These are phyloP conservation scores for Catagonus wagneri DNA, from an alignment of 2,113 vertebrate species.

Conservation along the genomic window DNA sequence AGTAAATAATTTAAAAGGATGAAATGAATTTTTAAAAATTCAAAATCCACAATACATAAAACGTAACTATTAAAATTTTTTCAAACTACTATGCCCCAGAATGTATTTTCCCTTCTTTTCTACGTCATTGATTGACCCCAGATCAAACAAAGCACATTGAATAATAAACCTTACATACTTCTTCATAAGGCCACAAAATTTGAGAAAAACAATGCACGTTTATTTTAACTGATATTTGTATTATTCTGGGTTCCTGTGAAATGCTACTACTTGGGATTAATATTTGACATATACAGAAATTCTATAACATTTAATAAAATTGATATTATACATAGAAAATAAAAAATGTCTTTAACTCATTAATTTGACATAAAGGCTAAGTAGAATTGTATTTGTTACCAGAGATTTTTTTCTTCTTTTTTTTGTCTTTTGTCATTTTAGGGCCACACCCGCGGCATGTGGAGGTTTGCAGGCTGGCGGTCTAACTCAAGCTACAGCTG, in stretches of 20 bases:
- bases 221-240: neutral
- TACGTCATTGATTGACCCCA: neutral
- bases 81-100: neutral
- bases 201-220: neutral
- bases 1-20: slow-evolving; percentile 37
- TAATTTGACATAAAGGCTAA: neutral
- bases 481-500: no score
- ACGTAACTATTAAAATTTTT: neutral
- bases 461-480: no score
- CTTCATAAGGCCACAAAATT: neutral
- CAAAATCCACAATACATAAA: neutral
- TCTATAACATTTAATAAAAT: neutral
- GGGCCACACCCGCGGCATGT: no score
- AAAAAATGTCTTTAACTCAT: neutral
- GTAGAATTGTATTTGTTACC: neutral
- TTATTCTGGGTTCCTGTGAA: neutral
- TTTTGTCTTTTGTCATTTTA: no score
- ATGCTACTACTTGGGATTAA: neutral
- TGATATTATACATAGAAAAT: neutral
- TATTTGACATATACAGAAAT: neutral
- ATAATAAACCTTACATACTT: neutral
- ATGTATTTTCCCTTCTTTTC: neutral
- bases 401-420: no score
- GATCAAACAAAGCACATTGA: neutral
- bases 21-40: neutral